Evolutionary conservation across 2,888 invertebrate genomes (phyloP).

Genomic region (Campoplex nolae): DNA sequence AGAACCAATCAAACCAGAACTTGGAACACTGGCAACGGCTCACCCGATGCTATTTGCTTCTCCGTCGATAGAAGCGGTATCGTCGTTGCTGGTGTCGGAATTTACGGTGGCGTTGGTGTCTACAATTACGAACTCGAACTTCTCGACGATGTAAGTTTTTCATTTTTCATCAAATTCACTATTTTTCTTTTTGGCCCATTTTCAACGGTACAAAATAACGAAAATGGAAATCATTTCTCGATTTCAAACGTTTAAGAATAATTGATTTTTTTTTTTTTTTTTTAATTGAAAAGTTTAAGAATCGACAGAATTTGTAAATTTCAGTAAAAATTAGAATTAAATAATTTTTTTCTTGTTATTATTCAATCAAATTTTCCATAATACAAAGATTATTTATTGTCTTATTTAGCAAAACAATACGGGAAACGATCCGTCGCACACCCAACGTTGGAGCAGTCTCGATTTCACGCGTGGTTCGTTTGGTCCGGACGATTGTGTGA

Average conservation of each 20-base stretch:
- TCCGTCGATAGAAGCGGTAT: slow-evolving; percentile 96
- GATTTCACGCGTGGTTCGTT: slow-evolving; percentile 94
- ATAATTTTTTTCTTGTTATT: slow-evolving; percentile 10
- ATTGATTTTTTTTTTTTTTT: not conserved
- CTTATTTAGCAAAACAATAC: slow-evolving; percentile 84
- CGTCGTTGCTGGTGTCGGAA: slow-evolving; percentile 94
- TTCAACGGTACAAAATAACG: too few relatives aligned
- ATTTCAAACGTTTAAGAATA: not conserved
- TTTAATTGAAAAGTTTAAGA: not conserved
- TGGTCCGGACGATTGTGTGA: slow-evolving; percentile 93
- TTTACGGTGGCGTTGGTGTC: slow-evolving; percentile 95
- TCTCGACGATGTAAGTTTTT: slow-evolving; percentile 89
- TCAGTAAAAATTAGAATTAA: not conserved
- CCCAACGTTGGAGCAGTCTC: slow-evolving; percentile 95
- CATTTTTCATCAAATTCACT: not conserved
- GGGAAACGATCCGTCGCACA: slow-evolving; percentile 87
- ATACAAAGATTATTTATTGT: not conserved
- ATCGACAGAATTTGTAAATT: not conserved
- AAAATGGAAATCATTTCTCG: too few relatives aligned
- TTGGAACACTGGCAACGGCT: slow-evolving; percentile 99
- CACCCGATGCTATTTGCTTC: slow-evolving; percentile 98
- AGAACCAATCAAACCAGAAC: slow-evolving; percentile 95
- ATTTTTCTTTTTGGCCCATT: too few relatives aligned
- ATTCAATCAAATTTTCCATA: not conserved
- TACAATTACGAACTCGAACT: slow-evolving; percentile 97